These are phyloP conservation scores for Gibbula magus DNA, from an alignment of 2,888 invertebrate species.

Conservation along the genomic window DNA sequence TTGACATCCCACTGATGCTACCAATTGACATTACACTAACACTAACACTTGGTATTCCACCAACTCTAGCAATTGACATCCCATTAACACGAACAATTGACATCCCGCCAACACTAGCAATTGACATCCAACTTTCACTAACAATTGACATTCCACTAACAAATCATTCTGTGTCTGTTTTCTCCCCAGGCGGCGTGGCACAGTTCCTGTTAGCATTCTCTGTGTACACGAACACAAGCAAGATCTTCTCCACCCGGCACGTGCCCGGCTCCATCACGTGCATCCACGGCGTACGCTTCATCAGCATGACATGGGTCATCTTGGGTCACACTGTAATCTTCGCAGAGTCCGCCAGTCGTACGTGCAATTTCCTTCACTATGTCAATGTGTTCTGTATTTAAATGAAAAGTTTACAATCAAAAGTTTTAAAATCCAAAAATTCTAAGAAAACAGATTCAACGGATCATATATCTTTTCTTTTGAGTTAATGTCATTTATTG, in stretches of 20 bases:
- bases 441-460: too few species aligned
- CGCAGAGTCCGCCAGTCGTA: not conserved
- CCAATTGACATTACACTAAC: too few species aligned
- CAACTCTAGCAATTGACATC: too few species aligned
- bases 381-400: not conserved
- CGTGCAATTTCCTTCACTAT: not conserved
- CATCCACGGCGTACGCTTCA: slow-evolving; percentile 82
- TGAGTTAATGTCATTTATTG: too few species aligned
- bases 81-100: too few species aligned
- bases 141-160: not conserved
- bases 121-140: too few species aligned
- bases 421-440: too few species aligned
- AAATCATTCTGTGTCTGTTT: too few species aligned
- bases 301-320: slow-evolving; percentile 72
- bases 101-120: too few species aligned
- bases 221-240: slow-evolving; percentile 56
- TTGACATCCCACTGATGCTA: too few species aligned
- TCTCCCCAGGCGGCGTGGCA: slow-evolving; percentile 40
- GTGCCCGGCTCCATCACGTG: slow-evolving; percentile 77
- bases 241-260: slow-evolving; percentile 51
- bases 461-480: too few species aligned
- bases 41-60: too few species aligned
- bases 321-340: slow-evolving; percentile 63
- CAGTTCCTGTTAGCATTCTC: slow-evolving; percentile 55
- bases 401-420: not conserved